Percentiles rank a stretch among this genome's conserved stretches.
These are phyloP conservation scores for Nannoperca obscura DNA, from an alignment of 2,797 vertebrate genomes.

Conservation along the genomic window DNA sequence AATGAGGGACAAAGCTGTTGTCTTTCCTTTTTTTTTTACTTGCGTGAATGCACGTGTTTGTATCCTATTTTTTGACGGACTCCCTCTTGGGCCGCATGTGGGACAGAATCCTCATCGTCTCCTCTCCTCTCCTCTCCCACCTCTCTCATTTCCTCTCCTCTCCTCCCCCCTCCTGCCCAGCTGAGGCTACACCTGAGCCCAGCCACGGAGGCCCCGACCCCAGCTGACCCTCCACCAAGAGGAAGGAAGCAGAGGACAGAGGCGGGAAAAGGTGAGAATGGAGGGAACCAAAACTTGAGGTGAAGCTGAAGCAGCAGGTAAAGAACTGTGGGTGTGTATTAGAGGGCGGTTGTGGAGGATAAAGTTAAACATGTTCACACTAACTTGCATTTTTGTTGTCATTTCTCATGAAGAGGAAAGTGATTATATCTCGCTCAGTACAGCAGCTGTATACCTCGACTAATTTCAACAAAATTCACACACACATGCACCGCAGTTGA, in stretches of 20 bases:
- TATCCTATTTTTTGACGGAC: constrained; percentile 61
- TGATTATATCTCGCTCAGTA: constrained; percentile 20
- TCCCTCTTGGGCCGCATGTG: constrained; percentile 55
- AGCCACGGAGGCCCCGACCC: constrained; percentile 78
- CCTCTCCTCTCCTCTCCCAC: constrained; percentile 12
- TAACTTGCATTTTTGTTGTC: constrained; percentile 46
- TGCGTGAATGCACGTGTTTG: constrained; percentile 69
- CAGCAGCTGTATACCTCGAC: constrained; percentile 45
- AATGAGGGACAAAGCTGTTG: constrained; percentile 80
- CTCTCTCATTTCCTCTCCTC: background rate
- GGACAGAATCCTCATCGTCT: constrained; percentile 46
- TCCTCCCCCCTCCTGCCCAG: constrained; percentile 62
- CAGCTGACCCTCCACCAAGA: constrained; percentile 71
- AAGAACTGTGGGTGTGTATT: background rate
- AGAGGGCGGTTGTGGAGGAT: background rate
- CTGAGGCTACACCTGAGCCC: constrained; percentile 87
- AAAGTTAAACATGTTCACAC: constrained; percentile 1
- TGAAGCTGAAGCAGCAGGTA: constrained; percentile 31
- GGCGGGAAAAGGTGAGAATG: constrained; percentile 63
- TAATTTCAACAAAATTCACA: constrained; percentile 62
- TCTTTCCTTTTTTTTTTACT: constrained; percentile 57
- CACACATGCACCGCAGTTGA: constrained; percentile 54
- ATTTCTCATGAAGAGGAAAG: constrained; percentile 11
- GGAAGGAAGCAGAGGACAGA: constrained; percentile 57
- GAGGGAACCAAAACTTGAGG: constrained; percentile 8